Base-by-base conservation (phyloP, 1,140 invertebrate species). In the Drosophila arawakana region DNA sequence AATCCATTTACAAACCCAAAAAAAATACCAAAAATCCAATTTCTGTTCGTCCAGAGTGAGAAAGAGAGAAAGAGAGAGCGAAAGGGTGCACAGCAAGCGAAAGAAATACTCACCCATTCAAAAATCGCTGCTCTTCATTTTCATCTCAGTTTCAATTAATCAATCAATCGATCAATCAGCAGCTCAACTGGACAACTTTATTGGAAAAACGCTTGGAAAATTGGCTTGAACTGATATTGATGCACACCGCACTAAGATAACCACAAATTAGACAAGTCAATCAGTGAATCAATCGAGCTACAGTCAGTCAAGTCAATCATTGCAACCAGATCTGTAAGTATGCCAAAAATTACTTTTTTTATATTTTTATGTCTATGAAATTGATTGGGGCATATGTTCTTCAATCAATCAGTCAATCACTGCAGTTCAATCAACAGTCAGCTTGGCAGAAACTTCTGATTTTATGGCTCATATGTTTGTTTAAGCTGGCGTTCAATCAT, bases 301-400 rank as follows among this genome's bases (percentile, higher is more conserved):
- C 41, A 52, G 44, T 18, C 55, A 58, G 11, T 58, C 55, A 58
- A 54, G 37, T 39, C 37, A 39, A 39, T 60, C 52, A 39, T 50
- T 39, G 43, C 30, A 57, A 37, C 41, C 41, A n/a, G 44, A 61
- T 34, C 50, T 57, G 75, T 77, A 58, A 77, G 75, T 76, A 69
- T 43, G 18, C 13, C 11, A 39, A 30, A 30, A 30, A 30, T 5
- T 30, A 30, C 25, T 30, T 30, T 3, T 30, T 6, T 30, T 5
- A 30, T 30, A 30, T 30, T 2, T 30, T 30, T 30, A 30, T 5
- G 0, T 30, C n/a, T 30, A 7, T 9, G 3, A 41, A 41, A 41
- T n/a, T 41, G 4, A n/a, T 41, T 10, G 3, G 9, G 1, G 9
- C 30, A 62, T 39, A 47, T 13, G n/a, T 8, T 35, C 15, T 10